Evolutionary conservation across 2,888 invertebrate genomes (phyloP), one percentile per base, ranked within the genome.

Genomic region (Eristalis arbustorum): DNA sequence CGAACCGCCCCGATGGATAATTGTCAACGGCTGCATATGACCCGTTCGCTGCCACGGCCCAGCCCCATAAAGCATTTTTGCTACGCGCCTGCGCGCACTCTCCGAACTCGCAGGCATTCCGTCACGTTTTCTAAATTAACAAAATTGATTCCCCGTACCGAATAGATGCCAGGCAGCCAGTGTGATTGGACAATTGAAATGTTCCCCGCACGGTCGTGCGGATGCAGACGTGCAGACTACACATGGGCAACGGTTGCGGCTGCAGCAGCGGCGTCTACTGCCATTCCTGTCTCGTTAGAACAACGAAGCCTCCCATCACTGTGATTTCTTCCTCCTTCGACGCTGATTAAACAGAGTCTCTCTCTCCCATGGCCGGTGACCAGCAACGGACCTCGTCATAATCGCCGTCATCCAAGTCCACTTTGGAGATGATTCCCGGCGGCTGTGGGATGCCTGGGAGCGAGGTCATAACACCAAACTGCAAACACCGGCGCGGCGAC

Each of bases 121-220:
- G 89, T 91, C 92, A 91, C 91, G 92, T 90, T 91, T 91, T 90
- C 88, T 88, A 89, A 90, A 91, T 91, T 91, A 91, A 90, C 89
- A 80, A 90, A 91, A 91, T 91, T 90, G 89, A 89, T 88, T 83
- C 88, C 88, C 88, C 89, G 84, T 75, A 75, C 78, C 67, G 34
- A 69, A 81, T 49, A 25, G 63, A 82, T 72, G 67, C 57, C 69
- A 74, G 68, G 31, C 57, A 49, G 69, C 28, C 62, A 10, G 31
- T 74, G 74, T 71, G 85, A 87, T 82, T 78, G 85, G 82, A 82
- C 85, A 71, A 87, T 87, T 87, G 82, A 85, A 85, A 77, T 87
- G 85, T 85, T 82, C 40, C 69, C 63, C 56, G 37, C 67, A 67
- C 23, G 25, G 63, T 18, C 59, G 40, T 69, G 25, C 56, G 62